Base-by-base conservation (phyloP, 2,888 invertebrate genomes). In the Nephrocerus scutellatus region DNA sequence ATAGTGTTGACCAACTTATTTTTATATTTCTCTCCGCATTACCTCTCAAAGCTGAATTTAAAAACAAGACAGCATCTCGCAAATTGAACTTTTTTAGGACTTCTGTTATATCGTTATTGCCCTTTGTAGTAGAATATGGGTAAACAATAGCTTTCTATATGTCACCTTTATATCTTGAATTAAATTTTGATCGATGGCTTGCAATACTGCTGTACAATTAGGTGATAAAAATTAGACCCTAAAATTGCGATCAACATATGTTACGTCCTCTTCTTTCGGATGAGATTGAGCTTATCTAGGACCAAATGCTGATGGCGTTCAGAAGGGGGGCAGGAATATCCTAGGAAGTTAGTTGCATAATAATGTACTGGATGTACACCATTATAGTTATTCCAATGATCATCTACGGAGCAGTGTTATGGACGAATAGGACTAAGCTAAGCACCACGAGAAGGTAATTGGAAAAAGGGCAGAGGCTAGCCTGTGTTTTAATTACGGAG, bases 111-210 rank as follows among this genome's bases (percentile, higher is more conserved):
- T 33, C 24, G 23, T 33, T 24, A 24, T 33, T 13, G 19, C 25
- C 33, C n/a, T n/a, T 33, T 33, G 18, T 9, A 33, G 33, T 24
- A 33, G 18, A 33, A 33, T 33, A 19, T 24, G 24, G n/a, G 24
- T 33, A 16, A 33, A 12, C 24, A 24, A 18, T 9, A 24, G 23
- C 10, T 30, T 23, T 5, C n/a, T n/a, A n/a, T n/a, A n/a, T n/a
- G n/a, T n/a, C n/a, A n/a, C n/a, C n/a, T n/a, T n/a, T n/a, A n/a
- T 32, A 30, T 20, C 32, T 32, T 22, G 15, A 32, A n/a, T 32
- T 32, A 32, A 15, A 33, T 33, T 24, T 33, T 33, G 16, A 24
- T 33, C 24, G 23, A 33, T 33, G 18, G 18, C 23, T 18, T 33
- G 32, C 24, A 23, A 33, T 16, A 32, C 15, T 32, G 32, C 32